These are phyloP conservation scores for Neofelis nebulosa DNA, from an alignment of 2,113 vertebrate genomes.

Conservation along the genomic window DNA sequence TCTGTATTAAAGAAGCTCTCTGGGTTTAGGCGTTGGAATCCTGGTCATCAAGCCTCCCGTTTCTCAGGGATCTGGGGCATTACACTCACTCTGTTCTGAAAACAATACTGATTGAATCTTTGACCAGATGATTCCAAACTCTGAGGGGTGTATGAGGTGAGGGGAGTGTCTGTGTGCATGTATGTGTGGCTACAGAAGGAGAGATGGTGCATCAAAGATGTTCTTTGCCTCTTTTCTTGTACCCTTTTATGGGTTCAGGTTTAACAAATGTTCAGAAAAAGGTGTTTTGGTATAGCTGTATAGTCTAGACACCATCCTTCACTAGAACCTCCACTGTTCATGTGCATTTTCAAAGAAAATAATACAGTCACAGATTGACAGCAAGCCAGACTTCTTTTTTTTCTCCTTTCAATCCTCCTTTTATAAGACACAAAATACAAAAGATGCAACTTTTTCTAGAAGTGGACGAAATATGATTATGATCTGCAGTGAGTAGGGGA, in stretches of 20 bases:
- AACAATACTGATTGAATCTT: neutral
- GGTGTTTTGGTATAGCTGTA: neutral
- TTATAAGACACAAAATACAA: constrained; percentile 72
- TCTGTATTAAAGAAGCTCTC: neutral
- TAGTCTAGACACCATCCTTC: neutral
- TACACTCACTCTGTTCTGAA: neutral
- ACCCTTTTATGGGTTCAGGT: neutral
- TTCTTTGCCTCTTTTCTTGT: neutral
- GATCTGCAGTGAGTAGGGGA: constrained; percentile 13
- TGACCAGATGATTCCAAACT: neutral
- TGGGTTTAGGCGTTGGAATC: neutral
- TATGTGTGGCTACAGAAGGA: no score
- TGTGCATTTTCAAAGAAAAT: constrained; percentile 20
- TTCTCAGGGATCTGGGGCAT: neutral
- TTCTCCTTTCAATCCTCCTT: constrained; percentile 19
- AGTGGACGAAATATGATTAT: constrained; percentile 57
- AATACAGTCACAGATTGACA: neutral
- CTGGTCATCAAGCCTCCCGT: neutral
- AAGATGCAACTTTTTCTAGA: constrained; percentile 56
- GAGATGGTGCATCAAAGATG: neutral
- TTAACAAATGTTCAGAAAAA: neutral
- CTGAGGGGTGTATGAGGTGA: neutral
- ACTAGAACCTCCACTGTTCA: neutral
- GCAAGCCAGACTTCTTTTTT: neutral
- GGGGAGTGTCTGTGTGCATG: no score